Evolutionary conservation across 2,797 vertebrate species (phyloP).

Genomic region (Emydoidea blandingii): DNA sequence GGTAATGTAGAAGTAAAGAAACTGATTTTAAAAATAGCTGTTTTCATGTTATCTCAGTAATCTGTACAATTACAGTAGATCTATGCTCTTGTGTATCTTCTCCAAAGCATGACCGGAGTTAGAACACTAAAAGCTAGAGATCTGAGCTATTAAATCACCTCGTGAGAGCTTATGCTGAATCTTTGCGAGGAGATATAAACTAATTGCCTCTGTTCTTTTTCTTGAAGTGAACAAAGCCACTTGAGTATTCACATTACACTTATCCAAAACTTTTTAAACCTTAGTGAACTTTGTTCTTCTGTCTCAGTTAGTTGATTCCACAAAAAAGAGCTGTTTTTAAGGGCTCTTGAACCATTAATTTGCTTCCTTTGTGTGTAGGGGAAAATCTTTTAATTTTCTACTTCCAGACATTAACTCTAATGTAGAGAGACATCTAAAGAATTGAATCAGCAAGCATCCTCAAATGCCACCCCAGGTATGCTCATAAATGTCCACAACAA

Average conservation of each 20-base stretch:
- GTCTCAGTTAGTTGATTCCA: no score
- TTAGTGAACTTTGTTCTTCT: background rate
- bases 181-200: background rate
- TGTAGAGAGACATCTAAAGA: background rate
- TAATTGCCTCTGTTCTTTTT: background rate
- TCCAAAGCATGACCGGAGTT: background rate
- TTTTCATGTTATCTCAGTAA: background rate
- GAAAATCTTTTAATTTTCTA: background rate
- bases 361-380: background rate
- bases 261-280: background rate
- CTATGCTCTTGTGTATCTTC: accelerated
- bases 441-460: background rate
- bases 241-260: no score
- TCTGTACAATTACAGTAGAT: background rate
- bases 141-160: background rate
- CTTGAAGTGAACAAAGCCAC: background rate
- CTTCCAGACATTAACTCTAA: background rate
- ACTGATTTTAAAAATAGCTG: background rate
- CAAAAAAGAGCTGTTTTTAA: background rate
- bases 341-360: background rate
- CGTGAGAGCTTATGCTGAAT: background rate
- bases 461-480: background rate
- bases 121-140: background rate
- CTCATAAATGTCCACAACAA: background rate
- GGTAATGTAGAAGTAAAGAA: background rate